Base-by-base conservation (phyloP, 2,888 invertebrate species). In the Amphipoea lucens region DNA sequence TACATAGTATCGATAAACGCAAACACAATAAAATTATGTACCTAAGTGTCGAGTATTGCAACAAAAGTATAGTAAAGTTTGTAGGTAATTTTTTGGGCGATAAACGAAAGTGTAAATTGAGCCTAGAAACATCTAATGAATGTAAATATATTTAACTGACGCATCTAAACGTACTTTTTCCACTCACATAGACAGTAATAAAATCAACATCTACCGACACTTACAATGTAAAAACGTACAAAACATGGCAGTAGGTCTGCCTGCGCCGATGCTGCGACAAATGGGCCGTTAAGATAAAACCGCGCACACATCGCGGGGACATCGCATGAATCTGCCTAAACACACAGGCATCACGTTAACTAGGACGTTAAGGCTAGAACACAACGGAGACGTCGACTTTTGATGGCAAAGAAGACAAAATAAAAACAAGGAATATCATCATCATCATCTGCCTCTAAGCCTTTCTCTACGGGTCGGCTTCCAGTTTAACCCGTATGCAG, bases 241-340 rank as follows among this genome's bases (percentile, higher is more conserved):
- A 60, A 72, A 1, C 36, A 36, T 1, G 5, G 70, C 48, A 65
- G 63, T 69, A 45, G 29, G 45, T 29, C n/a, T 60, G 67, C 40
- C n/a, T 51, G 72, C 71, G 67, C 78, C 68, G 68, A 78, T 74
- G 75, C 72, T 67, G 63, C 71, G 70, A 83, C 75, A 74, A 83
- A 83, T 77, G 80, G 80, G 76, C 36, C 76, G 79, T 87, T 87
- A 72, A 87, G 84, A 87, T 87, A 87, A 79, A 74, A 63, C 73
- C 81, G 36, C 57, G 54, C 78, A 48, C 79, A 69, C 76, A 67
- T 66, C 78, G 57, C 62, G 42, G 67, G 67, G 40, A 60, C 76
- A 14, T 65, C 74, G 51, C 82, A 78, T 82, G 83, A 75, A 75
- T 82, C 74, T 78, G 42, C 71, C 74, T 84, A 60, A 72, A 78